phyloP scores from a whole-genome alignment of 2,113 vertebrate species.

The Garra rufa region DNA sequence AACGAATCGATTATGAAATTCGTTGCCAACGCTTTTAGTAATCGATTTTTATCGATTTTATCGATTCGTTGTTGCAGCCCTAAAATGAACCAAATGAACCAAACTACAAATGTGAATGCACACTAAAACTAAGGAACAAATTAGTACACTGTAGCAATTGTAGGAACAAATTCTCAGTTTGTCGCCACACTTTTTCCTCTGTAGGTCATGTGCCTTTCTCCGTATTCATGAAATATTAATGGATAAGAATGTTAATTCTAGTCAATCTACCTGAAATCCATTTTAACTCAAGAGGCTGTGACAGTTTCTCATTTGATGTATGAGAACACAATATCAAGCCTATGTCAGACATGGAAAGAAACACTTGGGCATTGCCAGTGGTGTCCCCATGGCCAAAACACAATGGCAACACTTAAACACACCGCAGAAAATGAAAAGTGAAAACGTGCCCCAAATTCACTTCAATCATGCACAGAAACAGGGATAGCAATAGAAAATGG shows the following conservation, averaged over 20 bases:
- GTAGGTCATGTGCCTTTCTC: not conserved
- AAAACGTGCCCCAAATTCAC: slow-evolving; percentile 31
- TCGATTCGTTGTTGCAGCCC: too few species aligned
- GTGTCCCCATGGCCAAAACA: slow-evolving; percentile 22
- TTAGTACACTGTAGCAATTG: not conserved
- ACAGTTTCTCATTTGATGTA: not conserved
- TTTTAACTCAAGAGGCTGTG: slow-evolving; percentile 1
- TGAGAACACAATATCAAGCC: not conserved
- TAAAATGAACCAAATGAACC: too few species aligned
- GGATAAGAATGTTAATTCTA: not conserved
- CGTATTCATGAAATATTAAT: not conserved
- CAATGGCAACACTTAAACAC: not conserved
- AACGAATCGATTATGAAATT: too few species aligned
- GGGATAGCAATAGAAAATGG: slow-evolving; percentile 15
- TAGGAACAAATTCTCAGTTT: not conserved
- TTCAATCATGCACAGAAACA: slow-evolving; percentile 27
- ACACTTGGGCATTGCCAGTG: not conserved
- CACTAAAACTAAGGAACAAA: not conserved
- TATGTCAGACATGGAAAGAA: not conserved
- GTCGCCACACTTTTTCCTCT: not conserved
- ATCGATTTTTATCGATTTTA: too few species aligned
- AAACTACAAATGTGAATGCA: too few species aligned
- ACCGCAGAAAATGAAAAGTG: slow-evolving; percentile 18
- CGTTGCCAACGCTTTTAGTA: too few species aligned
- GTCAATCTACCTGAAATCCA: not conserved